Evolutionary conservation across 1,140 invertebrate species (phyloP).

Genomic region (Mylabris phalerata): DNA sequence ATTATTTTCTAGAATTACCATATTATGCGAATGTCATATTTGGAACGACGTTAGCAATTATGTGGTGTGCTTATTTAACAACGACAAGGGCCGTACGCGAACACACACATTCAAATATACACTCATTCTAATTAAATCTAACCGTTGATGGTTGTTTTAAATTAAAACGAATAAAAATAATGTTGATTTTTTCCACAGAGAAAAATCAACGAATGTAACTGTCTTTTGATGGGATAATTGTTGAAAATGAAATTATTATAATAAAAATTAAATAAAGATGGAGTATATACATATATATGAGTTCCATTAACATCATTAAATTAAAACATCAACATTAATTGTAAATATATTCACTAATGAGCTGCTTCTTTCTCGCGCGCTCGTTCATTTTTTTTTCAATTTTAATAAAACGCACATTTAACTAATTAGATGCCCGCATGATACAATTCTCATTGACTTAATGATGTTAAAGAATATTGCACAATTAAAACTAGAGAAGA

Average conservation of each 20-base stretch:
- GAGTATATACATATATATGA: not conserved
- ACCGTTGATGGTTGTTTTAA: not conserved
- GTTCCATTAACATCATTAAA: constrained; percentile 5
- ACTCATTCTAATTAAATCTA: not conserved
- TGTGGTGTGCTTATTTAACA: constrained; percentile 2
- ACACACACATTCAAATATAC: not conserved
- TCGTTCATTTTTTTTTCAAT: not conserved
- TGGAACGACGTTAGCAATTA: constrained; percentile 13
- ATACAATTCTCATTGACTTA: constrained; percentile 1
- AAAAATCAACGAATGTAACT: constrained; percentile 3
- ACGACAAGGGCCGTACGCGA: not conserved
- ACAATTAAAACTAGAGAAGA: too few relatives aligned
- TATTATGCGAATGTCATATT: constrained; percentile 22
- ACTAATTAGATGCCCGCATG: constrained; percentile 11
- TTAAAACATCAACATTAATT: constrained; percentile 4
- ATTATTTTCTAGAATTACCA: constrained; percentile 28
- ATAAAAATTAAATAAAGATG: not conserved
- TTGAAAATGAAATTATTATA: too few relatives aligned
- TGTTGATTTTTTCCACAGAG: constrained; percentile 1
- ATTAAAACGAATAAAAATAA: constrained; percentile 7
- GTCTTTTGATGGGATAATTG: not conserved
- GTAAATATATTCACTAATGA: constrained; percentile 9
- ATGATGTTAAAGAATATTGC: too few relatives aligned
- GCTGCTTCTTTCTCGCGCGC: not conserved
- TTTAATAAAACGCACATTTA: constrained; percentile 14